phyloP scores from a whole-genome alignment of 2,888 invertebrate species.

The Eilema caniola region DNA sequence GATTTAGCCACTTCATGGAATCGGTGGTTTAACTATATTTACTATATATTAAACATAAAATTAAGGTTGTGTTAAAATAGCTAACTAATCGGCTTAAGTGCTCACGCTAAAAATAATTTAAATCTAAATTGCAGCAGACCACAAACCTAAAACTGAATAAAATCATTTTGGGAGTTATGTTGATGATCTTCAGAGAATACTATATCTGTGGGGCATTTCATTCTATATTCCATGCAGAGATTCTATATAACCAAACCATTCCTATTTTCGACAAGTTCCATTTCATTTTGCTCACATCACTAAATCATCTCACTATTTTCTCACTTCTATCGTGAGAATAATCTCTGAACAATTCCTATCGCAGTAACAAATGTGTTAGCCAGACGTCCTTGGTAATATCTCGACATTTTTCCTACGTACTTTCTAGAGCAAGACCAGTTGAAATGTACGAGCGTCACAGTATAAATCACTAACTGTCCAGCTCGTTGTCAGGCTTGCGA shows the following conservation, averaged over 20 bases:
- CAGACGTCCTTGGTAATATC: slow-evolving; percentile 23
- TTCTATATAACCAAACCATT: not conserved
- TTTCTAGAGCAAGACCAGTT: slow-evolving; percentile 34
- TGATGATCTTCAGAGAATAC: not conserved
- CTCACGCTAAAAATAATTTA: not conserved
- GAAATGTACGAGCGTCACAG: slow-evolving; percentile 30
- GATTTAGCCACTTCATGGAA: no score
- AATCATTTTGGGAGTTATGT: not conserved
- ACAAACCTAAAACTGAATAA: not conserved
- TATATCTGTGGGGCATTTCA: not conserved
- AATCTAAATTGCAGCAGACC: no score
- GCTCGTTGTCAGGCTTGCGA: slow-evolving; percentile 13
- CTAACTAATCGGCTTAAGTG: not conserved
- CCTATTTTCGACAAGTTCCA: not conserved
- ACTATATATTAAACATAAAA: no score
- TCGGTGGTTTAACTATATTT: no score
- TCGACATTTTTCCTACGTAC: slow-evolving; percentile 40
- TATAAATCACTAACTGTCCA: slow-evolving; percentile 51
- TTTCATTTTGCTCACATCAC: not conserved
- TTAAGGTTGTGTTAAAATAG: not conserved
- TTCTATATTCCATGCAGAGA: not conserved
- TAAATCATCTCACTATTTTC: not conserved
- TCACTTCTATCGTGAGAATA: slow-evolving; percentile 2
- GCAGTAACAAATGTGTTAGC: slow-evolving; percentile 10
- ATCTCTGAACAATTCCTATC: slow-evolving; percentile 11